Evolutionary conservation across 2,888 invertebrate species (phyloP).

Genomic region (Brachylomia viminalis): DNA sequence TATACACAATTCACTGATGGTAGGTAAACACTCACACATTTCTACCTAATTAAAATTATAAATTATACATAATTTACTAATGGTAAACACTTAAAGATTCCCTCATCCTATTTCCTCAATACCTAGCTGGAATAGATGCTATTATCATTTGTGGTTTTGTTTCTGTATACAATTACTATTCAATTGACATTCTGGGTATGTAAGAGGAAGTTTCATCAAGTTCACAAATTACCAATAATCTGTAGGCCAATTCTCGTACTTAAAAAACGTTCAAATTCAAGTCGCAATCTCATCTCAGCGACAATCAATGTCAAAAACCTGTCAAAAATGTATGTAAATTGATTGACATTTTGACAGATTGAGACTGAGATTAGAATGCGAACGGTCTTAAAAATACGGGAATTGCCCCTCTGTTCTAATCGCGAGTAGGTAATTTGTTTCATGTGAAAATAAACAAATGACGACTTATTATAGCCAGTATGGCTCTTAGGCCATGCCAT

Average conservation of each 20-base stretch:
- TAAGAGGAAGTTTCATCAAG: conserved; percentile 16
- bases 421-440: neutral
- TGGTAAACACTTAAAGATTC: conserved; percentile 23
- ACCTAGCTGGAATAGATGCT: conserved; percentile 30
- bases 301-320: no score
- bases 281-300: no score
- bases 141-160: conserved; percentile 20
- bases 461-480: neutral
- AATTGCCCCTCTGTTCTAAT: no score
- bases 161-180: conserved; percentile 5
- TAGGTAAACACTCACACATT: no score
- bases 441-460: neutral
- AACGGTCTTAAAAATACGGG: no score
- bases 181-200: conserved; percentile 14
- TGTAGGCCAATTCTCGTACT: no score
- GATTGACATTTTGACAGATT: no score
- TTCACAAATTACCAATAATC: neutral
- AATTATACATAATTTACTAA: conserved; percentile 10
- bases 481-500: neutral
- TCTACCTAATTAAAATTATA: conserved; percentile 42
- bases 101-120: conserved; percentile 46
- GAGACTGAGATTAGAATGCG: no score
- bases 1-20: no score
- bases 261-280: no score
- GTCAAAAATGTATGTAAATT: no score